Base-by-base conservation (phyloP, 2,888 invertebrate species). In the Spodoptera littoralis region DNA sequence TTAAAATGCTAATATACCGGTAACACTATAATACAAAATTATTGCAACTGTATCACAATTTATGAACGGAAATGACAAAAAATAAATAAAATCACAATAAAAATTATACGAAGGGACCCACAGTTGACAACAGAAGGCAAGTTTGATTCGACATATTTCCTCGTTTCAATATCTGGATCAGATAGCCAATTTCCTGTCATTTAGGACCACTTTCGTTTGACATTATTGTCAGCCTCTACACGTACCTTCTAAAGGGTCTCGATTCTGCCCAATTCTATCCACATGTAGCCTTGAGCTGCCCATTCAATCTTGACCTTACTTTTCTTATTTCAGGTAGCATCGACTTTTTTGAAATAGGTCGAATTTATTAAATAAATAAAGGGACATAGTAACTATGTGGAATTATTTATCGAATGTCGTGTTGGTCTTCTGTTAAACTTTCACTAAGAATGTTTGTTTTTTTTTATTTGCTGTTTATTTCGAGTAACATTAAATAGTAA, bases 131-230 rank as follows among this genome's bases (percentile, higher is more conserved):
- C 42, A 54, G 36, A 45, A 46, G 18, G 43, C 50, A 60, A 58
- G 48, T 53, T 58, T 58, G 51, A 60, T 67, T 53, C 27, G 69
- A 60, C 64, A 56, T 60, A 65, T 65, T 65, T 69, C 48, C 50
- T 45, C 44, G 11, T 46, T 12, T 60, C 46, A 48, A 62, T 73
- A 67, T 76, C 72, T 73, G 60, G 58, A 48, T 58, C 30, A 76
- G 73, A 73, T 76, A 73, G 60, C 52, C 68, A 67, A 73, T 73
- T 72, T 73, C 73, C 73, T 63, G 58, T 44, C 57, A 63, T 60
- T 60, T 58, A 58, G 42, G 11, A 48, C 57, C 59, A 72, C 65
- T 70, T 60, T 65, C 48, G 57, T 48, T 13, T 57, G 54, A 57
- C 43, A 65, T 70, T 71, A 70, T 75, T 65, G 56, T 50, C 56